A percentile compares a stretch with the other conserved stretches of the same genome.
Evolutionary conservation across 2,888 invertebrate species (phyloP).

Genomic region (Ophion costatus): DNA sequence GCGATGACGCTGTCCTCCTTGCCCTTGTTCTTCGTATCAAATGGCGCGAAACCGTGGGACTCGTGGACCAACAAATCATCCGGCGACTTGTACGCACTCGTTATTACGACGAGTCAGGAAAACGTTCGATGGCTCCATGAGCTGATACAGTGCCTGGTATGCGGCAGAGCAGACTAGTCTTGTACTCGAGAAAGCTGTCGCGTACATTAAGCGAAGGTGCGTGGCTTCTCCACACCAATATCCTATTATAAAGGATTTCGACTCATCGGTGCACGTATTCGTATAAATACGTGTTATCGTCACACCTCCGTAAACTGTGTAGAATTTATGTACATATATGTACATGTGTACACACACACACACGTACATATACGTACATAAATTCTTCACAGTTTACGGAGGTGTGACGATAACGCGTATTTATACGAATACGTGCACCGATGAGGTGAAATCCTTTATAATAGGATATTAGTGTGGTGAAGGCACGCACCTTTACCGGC

Average conservation of each 20-base stretch:
- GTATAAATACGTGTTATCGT: slow-evolving; percentile 31
- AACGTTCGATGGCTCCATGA: slow-evolving; percentile 24
- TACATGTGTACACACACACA: too few species aligned
- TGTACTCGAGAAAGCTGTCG: neutral
- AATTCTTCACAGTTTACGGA: slow-evolving; percentile 7
- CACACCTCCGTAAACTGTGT: slow-evolving; percentile 11
- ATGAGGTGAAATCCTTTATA: slow-evolving; percentile 19
- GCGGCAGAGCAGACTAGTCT: neutral
- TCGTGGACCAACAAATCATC: slow-evolving; percentile 23
- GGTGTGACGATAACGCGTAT: slow-evolving; percentile 31
- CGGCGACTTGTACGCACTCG: neutral
- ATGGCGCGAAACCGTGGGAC: slow-evolving; percentile 9
- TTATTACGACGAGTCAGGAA: neutral
- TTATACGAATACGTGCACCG: slow-evolving; percentile 18
- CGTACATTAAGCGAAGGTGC: slow-evolving; percentile 3
- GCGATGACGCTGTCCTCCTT: too few species aligned
- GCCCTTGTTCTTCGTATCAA: neutral
- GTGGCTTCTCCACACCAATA: slow-evolving; percentile 20
- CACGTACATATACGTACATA: neutral
- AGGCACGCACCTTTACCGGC: slow-evolving; percentile 25
- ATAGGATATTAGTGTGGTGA: slow-evolving; percentile 27
- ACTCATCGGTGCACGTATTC: slow-evolving; percentile 6
- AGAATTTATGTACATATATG: neutral
- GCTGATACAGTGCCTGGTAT: slow-evolving; percentile 6
- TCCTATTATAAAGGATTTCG: slow-evolving; percentile 26